Base-by-base conservation (phyloP, 2,113 vertebrate species). In the Macroglossus sobrinus region DNA sequence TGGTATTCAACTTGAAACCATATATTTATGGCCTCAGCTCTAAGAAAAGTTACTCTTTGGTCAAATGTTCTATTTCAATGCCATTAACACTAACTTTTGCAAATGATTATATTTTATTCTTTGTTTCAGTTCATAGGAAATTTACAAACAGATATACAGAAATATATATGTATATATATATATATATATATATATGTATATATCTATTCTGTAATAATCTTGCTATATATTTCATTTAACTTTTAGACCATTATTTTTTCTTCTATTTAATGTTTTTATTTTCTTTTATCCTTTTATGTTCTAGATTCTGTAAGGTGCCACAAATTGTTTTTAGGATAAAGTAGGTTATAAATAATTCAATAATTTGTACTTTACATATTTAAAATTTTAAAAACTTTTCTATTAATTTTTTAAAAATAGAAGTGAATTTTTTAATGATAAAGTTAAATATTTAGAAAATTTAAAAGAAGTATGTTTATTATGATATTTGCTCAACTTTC, bases 371-470 rank as follows among this genome's bases (percentile, higher is more conserved):
- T 89, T 89, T 59, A 40, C 2, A 22, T n/a, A 50, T 40, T 68
- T 55, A 43, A 50, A 86, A 72, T 74, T 61, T 59, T 57, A 7
- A 92, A 92, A 92, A 53, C 57, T 33, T 68, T 68, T 30, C 9
- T 10, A 28, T 74, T 63, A 66, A 57, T 30, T 26, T 68, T 90
- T 82, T 68, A 45, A 30, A 64, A 30, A 64, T 40, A 43, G 0
- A 4, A 59, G 3, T 76, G 2, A 7, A 50, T 47, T 55, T 79
- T 79, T 75, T 75, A 50, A 47, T 87, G 22, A 75, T 28, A 81
- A 82, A 82, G 59, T 50, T 85, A 78, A 91, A 33, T 88, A 69
- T 93, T 89, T 80, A 30, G 47, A 38, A 63, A 86, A 85, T 72
- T 18, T 55, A 64, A 53, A 71, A 10, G 11, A 3, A n/a, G 6